These are phyloP conservation scores for Eulemur albifrons DNA, from an alignment of 2,797 vertebrate genomes.

Conservation along the genomic window DNA sequence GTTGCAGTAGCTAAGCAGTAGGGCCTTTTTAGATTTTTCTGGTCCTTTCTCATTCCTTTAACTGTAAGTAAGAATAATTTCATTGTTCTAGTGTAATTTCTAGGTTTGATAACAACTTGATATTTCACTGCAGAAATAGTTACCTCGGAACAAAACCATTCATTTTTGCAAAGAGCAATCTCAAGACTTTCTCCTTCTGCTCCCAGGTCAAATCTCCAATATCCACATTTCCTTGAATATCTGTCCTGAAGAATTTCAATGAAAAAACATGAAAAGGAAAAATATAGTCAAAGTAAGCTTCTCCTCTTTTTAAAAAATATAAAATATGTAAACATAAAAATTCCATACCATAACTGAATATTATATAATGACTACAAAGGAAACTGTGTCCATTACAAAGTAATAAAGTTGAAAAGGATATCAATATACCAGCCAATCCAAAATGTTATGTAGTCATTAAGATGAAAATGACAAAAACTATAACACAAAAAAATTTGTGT, in stretches of 20 bases:
- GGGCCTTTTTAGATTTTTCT: neutral
- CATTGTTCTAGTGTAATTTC: constrained; percentile 5
- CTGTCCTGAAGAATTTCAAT: constrained; percentile 83
- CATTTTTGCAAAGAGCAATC: constrained; percentile 93
- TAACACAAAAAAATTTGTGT: neutral
- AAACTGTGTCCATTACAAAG: neutral
- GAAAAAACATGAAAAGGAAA: constrained; percentile 35
- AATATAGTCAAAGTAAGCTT: constrained; percentile 40
- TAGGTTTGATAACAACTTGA: constrained; percentile 25
- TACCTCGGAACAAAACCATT: constrained; percentile 88
- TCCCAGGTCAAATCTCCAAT: constrained; percentile 93
- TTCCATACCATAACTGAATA: neutral
- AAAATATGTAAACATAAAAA: constrained; percentile 14
- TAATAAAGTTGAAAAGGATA: constrained; percentile 19
- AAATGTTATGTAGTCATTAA: neutral
- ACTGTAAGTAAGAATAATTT: neutral
- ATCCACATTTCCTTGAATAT: constrained; percentile 85
- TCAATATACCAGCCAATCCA: neutral
- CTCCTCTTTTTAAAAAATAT: neutral
- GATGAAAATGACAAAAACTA: constrained; percentile 31
- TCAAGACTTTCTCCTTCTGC: constrained; percentile 92
- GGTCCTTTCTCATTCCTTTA: neutral
- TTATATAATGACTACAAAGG: neutral
- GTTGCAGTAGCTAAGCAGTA: neutral
- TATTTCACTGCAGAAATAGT: constrained; percentile 59